Base-by-base conservation (phyloP, 2,888 invertebrate genomes). In the Mactromeris polynyma region DNA sequence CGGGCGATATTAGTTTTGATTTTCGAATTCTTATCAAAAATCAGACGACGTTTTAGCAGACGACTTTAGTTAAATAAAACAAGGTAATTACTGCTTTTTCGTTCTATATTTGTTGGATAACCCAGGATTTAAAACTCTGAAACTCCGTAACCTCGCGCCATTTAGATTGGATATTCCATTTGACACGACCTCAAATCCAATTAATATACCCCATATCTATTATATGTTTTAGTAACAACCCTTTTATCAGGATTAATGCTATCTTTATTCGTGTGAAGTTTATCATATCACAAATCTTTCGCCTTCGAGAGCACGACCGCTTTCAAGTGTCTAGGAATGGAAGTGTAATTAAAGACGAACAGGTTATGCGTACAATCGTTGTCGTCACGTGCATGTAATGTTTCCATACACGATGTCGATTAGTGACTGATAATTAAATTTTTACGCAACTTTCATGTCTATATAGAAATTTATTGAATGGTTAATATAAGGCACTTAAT, bases 201-300 rank as follows among this genome's bases (percentile, higher is more conserved):
- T 78, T 38, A 31, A 73, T 77, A 77, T 38, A 54, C 21, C 38
- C 54, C 36, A 51, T 54, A 54, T 84, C 40, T 82, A 73, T 82
- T 82, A 82, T 87, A 82, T 58, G 78, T 77, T 81, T 51, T 81
- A 38, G 81, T 87, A 82, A 87, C 86, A 82, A 87, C n/a, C 54
- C 77, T 81, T 82, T 87, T 82, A 54, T 86, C 82, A 51, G 81
- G 73, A 86, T 86, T 77, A 82, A 78, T 77, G 83, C 54, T 82
- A 83, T 87, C 86, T 82, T 58, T 40, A 82, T 87, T 82, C 82
- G 86, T 82, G 73, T 87, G 54, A 77, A 82, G 78, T 87, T 87
- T 87, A 87, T 87, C 82, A 78, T 84, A 77, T 54, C 77, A 46
- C 51, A 54, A 73, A 84, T 84, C 84, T 84, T 51, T 36, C 46